Conservation (phyloP, 2,113 vertebrate genomes). For the Rattus rattus region DNA sequence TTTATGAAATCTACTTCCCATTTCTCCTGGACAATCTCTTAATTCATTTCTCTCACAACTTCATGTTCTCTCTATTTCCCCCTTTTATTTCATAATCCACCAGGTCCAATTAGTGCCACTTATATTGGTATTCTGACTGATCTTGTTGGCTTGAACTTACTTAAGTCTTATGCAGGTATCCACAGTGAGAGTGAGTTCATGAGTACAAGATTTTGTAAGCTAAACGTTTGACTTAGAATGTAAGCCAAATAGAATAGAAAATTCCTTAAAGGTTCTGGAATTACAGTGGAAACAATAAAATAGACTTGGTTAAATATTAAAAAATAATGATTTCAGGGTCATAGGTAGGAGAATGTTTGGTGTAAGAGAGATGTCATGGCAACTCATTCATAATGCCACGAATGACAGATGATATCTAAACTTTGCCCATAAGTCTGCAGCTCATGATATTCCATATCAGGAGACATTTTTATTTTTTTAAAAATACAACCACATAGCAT, state of each 20-base stretch:
- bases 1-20: background rate
- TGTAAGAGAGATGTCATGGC: background rate
- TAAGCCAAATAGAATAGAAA: background rate
- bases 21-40: background rate
- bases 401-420: background rate
- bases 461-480: background rate
- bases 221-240: background rate
- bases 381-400: too few species aligned
- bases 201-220: background rate
- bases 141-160: background rate
- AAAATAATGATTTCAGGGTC: background rate
- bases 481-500: background rate
- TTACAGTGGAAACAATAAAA: background rate
- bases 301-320: background rate
- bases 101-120: background rate
- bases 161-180: too few species aligned
- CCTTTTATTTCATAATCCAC: background rate
- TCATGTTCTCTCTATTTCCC: background rate
- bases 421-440: too few species aligned
- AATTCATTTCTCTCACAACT: background rate
- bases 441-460: background rate
- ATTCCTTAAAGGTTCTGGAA: background rate
- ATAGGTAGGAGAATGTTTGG: background rate
- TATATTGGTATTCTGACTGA: background rate
- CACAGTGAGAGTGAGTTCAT: background rate